Percentiles rank a stretch among this genome's conserved stretches.
These are phyloP conservation scores for Campopleginae sp. DNA, from an alignment of 2,888 invertebrate species.

Conservation along the genomic window DNA sequence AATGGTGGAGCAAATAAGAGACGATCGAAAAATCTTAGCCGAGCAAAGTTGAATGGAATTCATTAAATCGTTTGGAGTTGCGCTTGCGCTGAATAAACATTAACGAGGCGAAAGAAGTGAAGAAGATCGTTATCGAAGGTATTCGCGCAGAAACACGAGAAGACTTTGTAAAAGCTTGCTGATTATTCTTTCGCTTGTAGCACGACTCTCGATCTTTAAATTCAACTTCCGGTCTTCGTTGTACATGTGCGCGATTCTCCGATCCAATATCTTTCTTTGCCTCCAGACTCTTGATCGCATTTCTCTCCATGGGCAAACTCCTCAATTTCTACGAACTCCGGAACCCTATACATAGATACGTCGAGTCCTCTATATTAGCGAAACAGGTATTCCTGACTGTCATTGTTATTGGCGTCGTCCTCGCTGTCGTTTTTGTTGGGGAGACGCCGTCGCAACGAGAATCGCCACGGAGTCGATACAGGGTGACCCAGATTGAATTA, in stretches of 20 bases:
- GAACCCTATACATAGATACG: neutral
- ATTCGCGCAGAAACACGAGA: conserved; percentile 56
- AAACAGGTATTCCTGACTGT: conserved; percentile 29
- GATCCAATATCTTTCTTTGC: neutral
- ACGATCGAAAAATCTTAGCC: neutral
- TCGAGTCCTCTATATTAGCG: neutral
- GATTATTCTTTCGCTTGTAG: conserved; percentile 29
- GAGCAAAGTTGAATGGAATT: neutral
- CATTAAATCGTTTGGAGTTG: neutral
- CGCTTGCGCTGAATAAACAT: conserved; percentile 10
- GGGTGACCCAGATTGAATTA: neutral
- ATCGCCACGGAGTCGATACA: neutral
- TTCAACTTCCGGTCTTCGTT: conserved; percentile 40
- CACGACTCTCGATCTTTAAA: conserved; percentile 22
- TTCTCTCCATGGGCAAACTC: neutral
- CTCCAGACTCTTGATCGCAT: neutral
- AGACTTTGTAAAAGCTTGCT: conserved; percentile 45
- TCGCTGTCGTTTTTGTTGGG: neutral
- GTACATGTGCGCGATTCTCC: neutral
- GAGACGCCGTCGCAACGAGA: neutral
- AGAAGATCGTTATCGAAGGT: conserved; percentile 51
- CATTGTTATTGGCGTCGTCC: conserved; percentile 17
- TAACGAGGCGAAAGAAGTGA: conserved; percentile 16
- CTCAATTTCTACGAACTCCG: neutral
- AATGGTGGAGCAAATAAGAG: neutral